Percentiles rank a stretch among this genome's conserved stretches.
Evolutionary conservation across 2,888 invertebrate species (phyloP).

Genomic region (Cantharis nigra): DNA sequence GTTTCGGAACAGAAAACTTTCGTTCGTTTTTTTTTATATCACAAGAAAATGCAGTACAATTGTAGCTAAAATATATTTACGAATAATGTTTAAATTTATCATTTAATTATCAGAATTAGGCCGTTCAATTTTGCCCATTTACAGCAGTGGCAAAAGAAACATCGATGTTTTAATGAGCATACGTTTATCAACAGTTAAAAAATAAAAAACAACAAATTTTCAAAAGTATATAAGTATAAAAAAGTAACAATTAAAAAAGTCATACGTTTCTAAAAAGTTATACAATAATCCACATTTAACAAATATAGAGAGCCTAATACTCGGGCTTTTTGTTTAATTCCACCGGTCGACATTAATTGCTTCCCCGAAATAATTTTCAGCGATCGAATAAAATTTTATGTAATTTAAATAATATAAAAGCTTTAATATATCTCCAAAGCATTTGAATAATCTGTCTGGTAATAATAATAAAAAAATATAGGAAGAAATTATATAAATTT

Average conservation of each 20-base stretch:
- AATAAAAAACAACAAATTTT: background rate
- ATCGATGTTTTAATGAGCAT: background rate
- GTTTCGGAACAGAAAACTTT: constrained; percentile 20
- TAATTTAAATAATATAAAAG: background rate
- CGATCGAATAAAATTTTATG: background rate
- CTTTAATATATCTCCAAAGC: background rate
- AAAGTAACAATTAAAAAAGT: background rate
- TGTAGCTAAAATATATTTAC: constrained; percentile 15
- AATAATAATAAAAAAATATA: too few species aligned
- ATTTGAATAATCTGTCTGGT: background rate
- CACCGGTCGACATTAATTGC: background rate
- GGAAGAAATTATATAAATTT: background rate
- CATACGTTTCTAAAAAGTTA: background rate
- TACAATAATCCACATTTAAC: background rate
- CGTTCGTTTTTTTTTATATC: constrained; percentile 21
- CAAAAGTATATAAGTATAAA: background rate
- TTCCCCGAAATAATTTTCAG: background rate
- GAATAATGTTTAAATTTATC: constrained; percentile 4
- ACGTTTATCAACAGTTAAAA: background rate
- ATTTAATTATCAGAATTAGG: constrained; percentile 13
- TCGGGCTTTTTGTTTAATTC: background rate
- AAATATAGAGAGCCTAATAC: background rate
- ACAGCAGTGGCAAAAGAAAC: constrained; percentile 11
- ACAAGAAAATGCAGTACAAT: constrained; percentile 13
- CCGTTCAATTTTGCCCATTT: constrained; percentile 13